Percentiles rank a stretch among this genome's conserved stretches.
These are phyloP conservation scores for Molorchus minor DNA, from an alignment of 2,888 invertebrate genomes.

Conservation along the genomic window DNA sequence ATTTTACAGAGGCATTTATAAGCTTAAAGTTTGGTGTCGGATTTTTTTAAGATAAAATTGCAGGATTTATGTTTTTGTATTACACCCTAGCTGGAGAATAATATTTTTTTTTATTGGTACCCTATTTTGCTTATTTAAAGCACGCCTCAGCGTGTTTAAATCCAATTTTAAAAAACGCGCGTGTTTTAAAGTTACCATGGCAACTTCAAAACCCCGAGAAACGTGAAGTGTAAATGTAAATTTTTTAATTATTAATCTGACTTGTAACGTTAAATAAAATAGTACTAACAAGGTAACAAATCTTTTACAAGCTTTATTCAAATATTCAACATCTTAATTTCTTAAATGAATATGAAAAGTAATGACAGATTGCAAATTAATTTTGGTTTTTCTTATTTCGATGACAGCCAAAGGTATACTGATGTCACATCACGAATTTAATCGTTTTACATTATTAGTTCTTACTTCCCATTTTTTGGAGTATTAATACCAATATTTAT, in stretches of 20 bases:
- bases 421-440: no score
- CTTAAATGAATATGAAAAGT: no score
- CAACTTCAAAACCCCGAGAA: not conserved
- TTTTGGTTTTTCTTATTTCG: no score
- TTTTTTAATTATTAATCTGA: no score
- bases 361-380: no score
- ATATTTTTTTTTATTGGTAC: not conserved
- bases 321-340: no score
- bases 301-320: no score
- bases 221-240: not conserved
- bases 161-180: not conserved
- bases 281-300: not conserved
- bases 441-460: no score
- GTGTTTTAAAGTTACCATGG: not conserved
- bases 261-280: not conserved
- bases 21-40: no score
- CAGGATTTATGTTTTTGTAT: not conserved
- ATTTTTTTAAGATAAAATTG: not conserved
- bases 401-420: no score
- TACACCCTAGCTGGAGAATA: not conserved
- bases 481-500: no score
- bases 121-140: not conserved
- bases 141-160: not conserved
- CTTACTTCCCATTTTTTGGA: no score
- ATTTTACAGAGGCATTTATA: not conserved